Conservation (phyloP, 2,888 invertebrate species). For the Harmothoe impar region DNA sequence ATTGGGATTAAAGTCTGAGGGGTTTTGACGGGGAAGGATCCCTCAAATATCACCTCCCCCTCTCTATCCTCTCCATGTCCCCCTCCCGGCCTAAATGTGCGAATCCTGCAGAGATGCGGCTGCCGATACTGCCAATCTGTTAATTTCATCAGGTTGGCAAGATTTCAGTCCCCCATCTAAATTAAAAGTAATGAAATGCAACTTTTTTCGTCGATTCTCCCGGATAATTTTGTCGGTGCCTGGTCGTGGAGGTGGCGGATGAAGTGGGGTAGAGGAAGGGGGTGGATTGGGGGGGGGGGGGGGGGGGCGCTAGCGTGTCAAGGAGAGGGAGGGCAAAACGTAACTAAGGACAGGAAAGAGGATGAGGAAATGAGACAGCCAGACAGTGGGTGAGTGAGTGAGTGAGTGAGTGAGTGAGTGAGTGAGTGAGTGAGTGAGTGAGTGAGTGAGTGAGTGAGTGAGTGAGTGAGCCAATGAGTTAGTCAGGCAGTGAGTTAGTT, state of each 20-base stretch:
- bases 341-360: not conserved
- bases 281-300: not conserved
- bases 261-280: not conserved
- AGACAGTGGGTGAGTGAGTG: slow-evolving; percentile 50
- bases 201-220: slow-evolving; percentile 10
- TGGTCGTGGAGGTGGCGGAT: not conserved
- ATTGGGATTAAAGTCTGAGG: too few species aligned
- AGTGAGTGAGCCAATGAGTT: too few species aligned
- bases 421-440: not conserved
- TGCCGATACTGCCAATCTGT: slow-evolving; percentile 30
- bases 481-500: too few species aligned
- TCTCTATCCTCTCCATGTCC: not conserved
- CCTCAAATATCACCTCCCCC: not conserved
- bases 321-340: not conserved
- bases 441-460: too few species aligned
- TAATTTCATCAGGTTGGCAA: slow-evolving; percentile 33
- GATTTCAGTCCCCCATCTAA: slow-evolving; percentile 34
- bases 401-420: slow-evolving; percentile 51
- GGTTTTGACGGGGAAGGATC: too few species aligned
- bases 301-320: not conserved
- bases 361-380: not conserved
- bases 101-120: slow-evolving; percentile 15
- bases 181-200: slow-evolving; percentile 45
- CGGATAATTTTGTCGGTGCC: slow-evolving; percentile 48
- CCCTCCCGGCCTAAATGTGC: not conserved